phyloP scores from a whole-genome alignment of 2,888 invertebrate species.

The Apodemia hepburni region DNA sequence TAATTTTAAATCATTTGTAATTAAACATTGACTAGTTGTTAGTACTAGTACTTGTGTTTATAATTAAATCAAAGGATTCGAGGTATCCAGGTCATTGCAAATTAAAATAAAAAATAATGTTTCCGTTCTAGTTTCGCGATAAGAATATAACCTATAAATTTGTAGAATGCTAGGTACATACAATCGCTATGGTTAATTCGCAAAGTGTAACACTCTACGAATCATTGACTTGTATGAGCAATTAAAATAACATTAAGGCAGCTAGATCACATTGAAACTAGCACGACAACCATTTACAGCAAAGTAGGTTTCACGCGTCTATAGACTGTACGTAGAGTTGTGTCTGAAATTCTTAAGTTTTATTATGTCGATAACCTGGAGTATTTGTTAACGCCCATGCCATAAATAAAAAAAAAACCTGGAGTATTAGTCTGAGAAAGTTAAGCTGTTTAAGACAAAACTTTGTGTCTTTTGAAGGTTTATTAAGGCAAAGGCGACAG shows the following conservation, averaged over 20 bases:
- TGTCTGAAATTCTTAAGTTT: constrained; percentile 1
- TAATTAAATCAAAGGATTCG: constrained; percentile 1
- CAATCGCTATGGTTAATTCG: constrained; percentile 14
- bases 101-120: constrained; percentile 13
- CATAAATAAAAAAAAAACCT: too few species aligned
- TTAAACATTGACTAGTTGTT: not conserved
- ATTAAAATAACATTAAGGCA: constrained; percentile 34
- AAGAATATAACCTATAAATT: constrained; percentile 2
- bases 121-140: constrained; percentile 13
- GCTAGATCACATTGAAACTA: constrained; percentile 25
- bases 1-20: not conserved
- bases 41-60: not conserved
- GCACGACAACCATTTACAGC: constrained; percentile 27
- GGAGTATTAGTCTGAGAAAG: not conserved
- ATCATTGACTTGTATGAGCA: constrained; percentile 33
- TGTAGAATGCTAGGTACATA: constrained; percentile 7
- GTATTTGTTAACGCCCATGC: too few species aligned
- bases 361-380: not conserved
- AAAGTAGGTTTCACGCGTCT: constrained; percentile 17
- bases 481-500: too few species aligned
- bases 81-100: constrained; percentile 8
- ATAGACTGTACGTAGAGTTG: constrained; percentile 15
- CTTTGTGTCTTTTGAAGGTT: not conserved
- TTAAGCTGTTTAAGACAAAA: not conserved
- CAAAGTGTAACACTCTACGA: constrained; percentile 14